Evolutionary conservation across 2,113 vertebrate species (phyloP), one percentile per base, ranked within the genome.

Genomic region (Toxotes chatareus): DNA sequence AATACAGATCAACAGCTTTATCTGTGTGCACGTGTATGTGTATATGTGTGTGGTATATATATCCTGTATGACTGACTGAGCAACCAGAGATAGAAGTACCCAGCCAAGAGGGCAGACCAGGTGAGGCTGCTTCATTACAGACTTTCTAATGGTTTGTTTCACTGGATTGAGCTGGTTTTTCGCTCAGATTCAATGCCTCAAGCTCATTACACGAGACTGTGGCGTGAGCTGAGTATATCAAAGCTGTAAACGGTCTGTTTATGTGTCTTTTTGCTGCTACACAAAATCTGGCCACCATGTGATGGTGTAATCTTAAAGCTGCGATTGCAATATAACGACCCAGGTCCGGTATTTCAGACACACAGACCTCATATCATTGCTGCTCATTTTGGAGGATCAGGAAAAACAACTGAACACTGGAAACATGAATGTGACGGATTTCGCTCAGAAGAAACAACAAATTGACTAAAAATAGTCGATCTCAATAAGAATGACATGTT

Each of bases 1-100:
- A 55, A 80, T 76, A 63, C 74, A 65, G 74, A 85, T 86, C 84
- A 81, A 2, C 69, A 66, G 77, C 75, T 68, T 76, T 75, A 57
- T 53, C 19, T 65, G 38, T 66, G 42, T 64, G 51, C 68, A 34
- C 31, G 23, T 57, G 5, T 68, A 9, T 57, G 36, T 73, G 73
- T 53, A 60, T 16, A 2, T 68, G 17, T 87, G 32, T 65, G 60
- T 36, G 4, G 11, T 38, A 16, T 47, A 53, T 81, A 60, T 14
- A 38, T 32, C 34, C 55, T 62, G 46, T 44, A 60, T 64, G 61
- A 78, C 44, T 55, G 1, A 46, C 65, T 47, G 38, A 36, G 23
- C 23, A 68, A 42, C 19, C 19, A 51, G 73, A 76, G 14, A 64
- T 63, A 49, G 31, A 14, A 77, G n/a, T 21, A 27, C 40, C 2